A percentile compares a stretch with the other conserved stretches of the same genome.
Conservation (phyloP, 2,797 vertebrate species). For the Periophthalmus magnuspinnatus region DNA sequence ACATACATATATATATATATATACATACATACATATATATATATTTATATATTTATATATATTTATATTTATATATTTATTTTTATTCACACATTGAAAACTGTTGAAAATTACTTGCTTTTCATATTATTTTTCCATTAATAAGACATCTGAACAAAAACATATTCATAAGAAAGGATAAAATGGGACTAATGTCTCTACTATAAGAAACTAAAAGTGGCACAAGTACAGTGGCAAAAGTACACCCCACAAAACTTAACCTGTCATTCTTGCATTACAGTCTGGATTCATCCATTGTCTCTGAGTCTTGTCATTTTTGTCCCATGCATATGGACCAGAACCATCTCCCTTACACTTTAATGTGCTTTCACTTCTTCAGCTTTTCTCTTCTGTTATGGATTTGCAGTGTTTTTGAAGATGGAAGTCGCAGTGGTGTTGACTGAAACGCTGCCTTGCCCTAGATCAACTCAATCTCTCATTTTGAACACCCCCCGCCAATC, state of each 20-base stretch:
- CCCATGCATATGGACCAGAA: conserved; percentile 27
- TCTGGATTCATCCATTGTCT: not conserved
- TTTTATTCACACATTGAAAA: not conserved
- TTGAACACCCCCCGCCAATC: conserved; percentile 73
- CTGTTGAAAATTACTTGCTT: not conserved
- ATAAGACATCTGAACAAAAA: not conserved
- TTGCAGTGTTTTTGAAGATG: conserved; percentile 70
- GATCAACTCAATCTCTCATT: conserved; percentile 80
- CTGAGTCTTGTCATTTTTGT: conserved; percentile 20
- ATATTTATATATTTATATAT: too few relatives aligned
- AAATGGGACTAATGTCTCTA: not conserved
- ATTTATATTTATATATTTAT: too few relatives aligned
- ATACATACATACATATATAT: too few relatives aligned
- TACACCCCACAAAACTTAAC: not conserved
- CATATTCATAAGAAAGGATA: not conserved
- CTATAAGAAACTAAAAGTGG: too few relatives aligned
- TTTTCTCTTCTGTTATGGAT: conserved; percentile 50
- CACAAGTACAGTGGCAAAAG: too few relatives aligned
- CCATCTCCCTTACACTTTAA: conserved; percentile 42
- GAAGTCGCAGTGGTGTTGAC: conserved; percentile 70
- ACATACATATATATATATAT: too few relatives aligned
- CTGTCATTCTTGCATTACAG: not conserved
- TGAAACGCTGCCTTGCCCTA: conserved; percentile 64
- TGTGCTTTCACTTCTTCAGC: conserved; percentile 46
- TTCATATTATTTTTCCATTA: not conserved